Evolutionary conservation across 2,113 vertebrate genomes (phyloP).

Genomic region (Notarius quadriscutis): DNA sequence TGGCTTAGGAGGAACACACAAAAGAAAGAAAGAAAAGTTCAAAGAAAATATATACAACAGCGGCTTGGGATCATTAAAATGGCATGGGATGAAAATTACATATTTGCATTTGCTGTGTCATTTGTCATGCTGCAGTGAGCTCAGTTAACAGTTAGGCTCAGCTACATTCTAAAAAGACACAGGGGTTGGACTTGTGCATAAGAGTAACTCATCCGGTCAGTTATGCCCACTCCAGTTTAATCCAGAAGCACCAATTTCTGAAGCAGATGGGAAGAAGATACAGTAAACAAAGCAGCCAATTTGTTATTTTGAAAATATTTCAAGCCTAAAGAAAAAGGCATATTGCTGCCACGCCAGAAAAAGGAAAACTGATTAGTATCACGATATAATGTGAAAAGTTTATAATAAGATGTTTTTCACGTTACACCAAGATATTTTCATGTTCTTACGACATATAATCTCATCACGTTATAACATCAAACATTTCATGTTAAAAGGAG

Average conservation of each 20-base stretch:
- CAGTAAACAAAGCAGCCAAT: neutral
- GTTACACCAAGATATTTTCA: too few relatives aligned
- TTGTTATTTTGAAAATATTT: neutral
- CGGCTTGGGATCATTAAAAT: neutral
- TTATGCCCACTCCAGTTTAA: neutral
- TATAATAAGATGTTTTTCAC: too few relatives aligned
- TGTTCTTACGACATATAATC: too few relatives aligned
- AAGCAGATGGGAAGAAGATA: neutral
- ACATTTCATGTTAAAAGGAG: too few relatives aligned
- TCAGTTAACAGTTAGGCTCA: neutral
- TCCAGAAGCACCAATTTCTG: neutral
- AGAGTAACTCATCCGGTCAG: neutral
- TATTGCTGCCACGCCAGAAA: too few relatives aligned
- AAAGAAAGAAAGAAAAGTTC: slow-evolving; percentile 12
- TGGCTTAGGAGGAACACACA: slow-evolving; percentile 70
- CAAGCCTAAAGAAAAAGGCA: too few relatives aligned
- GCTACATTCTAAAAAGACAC: neutral
- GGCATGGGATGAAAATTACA: neutral
- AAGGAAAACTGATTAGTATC: too few relatives aligned
- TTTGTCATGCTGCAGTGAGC: neutral
- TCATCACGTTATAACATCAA: too few relatives aligned
- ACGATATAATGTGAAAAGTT: too few relatives aligned
- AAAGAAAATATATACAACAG: neutral
- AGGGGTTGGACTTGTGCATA: neutral
- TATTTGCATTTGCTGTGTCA: neutral